A percentile compares a stretch with the other conserved stretches of the same genome.
Conservation (phyloP, 1,140 invertebrate species). For the Drosophila sp. region DNA sequence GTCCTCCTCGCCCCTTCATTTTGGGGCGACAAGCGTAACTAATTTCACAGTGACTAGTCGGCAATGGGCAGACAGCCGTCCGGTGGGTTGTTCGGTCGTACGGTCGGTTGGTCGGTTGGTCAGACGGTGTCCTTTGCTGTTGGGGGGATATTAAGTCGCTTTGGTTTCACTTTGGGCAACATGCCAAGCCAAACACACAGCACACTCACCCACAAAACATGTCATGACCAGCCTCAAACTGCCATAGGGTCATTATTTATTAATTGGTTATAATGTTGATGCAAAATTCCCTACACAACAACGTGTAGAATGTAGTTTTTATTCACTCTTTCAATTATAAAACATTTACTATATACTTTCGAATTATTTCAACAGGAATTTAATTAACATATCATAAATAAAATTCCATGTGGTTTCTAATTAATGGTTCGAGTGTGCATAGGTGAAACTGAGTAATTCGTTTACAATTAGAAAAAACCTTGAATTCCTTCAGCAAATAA, state of each 20-base stretch:
- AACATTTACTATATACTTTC: slow-evolving; percentile 23
- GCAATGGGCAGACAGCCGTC: not conserved
- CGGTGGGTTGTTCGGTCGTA: not conserved
- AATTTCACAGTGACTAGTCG: slow-evolving; percentile 41
- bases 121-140: not conserved
- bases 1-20: slow-evolving; percentile 17
- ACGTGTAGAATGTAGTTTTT: slow-evolving; percentile 34
- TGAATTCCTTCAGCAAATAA: not conserved
- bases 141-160: slow-evolving; percentile 14
- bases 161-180: slow-evolving; percentile 19
- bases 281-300: slow-evolving; percentile 29
- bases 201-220: slow-evolving; percentile 21
- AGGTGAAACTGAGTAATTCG: not conserved
- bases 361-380: slow-evolving; percentile 29
- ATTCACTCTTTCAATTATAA: slow-evolving; percentile 30
- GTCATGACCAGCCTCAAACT: slow-evolving; percentile 18
- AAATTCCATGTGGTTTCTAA: slow-evolving; percentile 10
- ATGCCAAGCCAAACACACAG: slow-evolving; percentile 26
- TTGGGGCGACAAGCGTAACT: slow-evolving; percentile 52
- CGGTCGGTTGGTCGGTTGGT: not conserved
- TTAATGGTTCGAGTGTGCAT: slow-evolving; percentile 19
- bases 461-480: not conserved
- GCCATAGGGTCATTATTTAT: slow-evolving; percentile 38
- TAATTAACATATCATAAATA: slow-evolving; percentile 35
- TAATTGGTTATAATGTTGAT: slow-evolving; percentile 49